These are phyloP conservation scores for Xylocopa sonorina DNA, from an alignment of 1,140 invertebrate species.

Conservation along the genomic window DNA sequence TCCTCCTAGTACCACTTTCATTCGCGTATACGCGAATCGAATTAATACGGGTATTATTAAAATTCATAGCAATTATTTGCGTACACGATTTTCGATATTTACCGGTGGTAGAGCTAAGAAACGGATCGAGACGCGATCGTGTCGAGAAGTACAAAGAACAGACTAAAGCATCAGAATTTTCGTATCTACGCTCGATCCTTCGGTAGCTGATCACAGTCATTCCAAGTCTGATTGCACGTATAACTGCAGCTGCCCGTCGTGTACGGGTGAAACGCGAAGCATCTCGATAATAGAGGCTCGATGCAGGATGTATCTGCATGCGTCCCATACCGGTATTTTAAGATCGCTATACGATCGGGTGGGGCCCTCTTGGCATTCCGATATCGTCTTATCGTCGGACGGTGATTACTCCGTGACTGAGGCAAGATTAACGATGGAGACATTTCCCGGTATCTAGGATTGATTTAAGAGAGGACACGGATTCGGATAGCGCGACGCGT, in stretches of 20 bases:
- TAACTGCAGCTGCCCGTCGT: not conserved
- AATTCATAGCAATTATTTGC: no score
- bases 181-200: not conserved
- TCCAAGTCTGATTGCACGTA: not conserved
- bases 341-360: conserved; percentile 53
- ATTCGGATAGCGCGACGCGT: conserved; percentile 1
- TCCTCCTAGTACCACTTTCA: no score
- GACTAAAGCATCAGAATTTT: not conserved
- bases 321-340: conserved; percentile 55
- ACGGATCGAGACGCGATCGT: no score
- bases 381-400: conserved; percentile 67
- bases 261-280: conserved; percentile 30
- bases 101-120: no score
- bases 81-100: no score
- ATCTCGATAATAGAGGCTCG: conserved; percentile 46
- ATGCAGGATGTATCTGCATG: conserved; percentile 43
- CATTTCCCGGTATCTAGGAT: conserved; percentile 44
- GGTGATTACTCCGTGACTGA: conserved; percentile 68
- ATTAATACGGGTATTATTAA: no score
- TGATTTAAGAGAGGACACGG: conserved; percentile 38
- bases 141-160: not conserved
- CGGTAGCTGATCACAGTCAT: not conserved
- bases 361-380: conserved; percentile 56
- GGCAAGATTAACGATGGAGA: conserved; percentile 65
- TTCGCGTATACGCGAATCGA: no score